Evolutionary conservation across 2,888 invertebrate genomes (phyloP).

Genomic region (Diarsia dahlii): DNA sequence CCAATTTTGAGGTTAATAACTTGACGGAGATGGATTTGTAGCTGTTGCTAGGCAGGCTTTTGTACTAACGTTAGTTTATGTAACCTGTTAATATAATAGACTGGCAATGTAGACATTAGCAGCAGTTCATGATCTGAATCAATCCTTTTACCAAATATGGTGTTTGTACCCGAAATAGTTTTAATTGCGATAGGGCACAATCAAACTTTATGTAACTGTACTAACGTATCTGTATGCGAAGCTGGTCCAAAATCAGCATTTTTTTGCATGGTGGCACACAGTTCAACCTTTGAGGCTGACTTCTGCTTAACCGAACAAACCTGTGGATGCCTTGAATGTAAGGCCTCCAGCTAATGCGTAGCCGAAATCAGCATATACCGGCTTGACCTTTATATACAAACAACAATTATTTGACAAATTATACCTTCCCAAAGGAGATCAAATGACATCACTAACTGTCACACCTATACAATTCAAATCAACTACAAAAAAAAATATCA

Average conservation of each 20-base stretch:
- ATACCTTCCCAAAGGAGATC: neutral
- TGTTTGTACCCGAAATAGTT: neutral
- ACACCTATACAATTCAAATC: constrained; percentile 34
- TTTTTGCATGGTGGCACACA: too few relatives aligned
- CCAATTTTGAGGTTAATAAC: constrained; percentile 53
- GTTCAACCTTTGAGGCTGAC: too few relatives aligned
- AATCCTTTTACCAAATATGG: neutral
- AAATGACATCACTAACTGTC: constrained; percentile 36
- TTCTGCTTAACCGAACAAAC: too few relatives aligned
- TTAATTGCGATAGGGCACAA: neutral
- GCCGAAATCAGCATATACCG: neutral
- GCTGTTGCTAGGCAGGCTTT: constrained; percentile 28
- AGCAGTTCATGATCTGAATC: neutral
- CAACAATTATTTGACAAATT: neutral
- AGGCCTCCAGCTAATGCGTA: too few relatives aligned
- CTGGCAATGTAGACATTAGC: neutral
- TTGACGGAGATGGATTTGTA: constrained; percentile 8
- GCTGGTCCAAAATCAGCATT: neutral
- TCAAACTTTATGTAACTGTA: neutral
- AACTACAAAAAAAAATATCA: constrained; percentile 21
- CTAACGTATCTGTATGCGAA: neutral
- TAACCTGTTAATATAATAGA: neutral
- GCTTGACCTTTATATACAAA: neutral
- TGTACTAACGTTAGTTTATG: neutral
- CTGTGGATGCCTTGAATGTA: too few relatives aligned